Base-by-base conservation (phyloP, 92 coral and sea anemone genomes). In the Anthopleura xanthogrammica region DNA sequence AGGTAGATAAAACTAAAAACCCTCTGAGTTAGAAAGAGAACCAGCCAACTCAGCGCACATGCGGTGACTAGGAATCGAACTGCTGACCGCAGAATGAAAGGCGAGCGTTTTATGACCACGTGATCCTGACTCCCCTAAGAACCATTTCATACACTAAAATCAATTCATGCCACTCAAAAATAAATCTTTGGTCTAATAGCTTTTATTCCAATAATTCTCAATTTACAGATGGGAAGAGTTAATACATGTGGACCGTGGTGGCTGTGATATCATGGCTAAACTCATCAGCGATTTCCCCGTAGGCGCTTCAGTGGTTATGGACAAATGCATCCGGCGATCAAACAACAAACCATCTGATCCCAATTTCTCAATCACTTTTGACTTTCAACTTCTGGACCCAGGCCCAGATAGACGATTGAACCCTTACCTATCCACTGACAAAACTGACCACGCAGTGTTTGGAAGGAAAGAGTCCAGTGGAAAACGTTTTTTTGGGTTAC, bases 371-470 rank as follows among this genome's bases (percentile, higher is more conserved):
- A 86, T 94, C 64, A 88, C 85, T 19, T 92, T 93, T 62, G 98
- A 94, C 82, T 94, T 94, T 83, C 86, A 88, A 41, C 78, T 92
- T 55, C 89, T 94, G 24, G 98, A 94, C 80, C 94, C 98, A 83
- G 98, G 96, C 29, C 92, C 94, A 41, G 80, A 66, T 43, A 85
- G 89, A 55, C 39, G 22, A 52, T 66, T 79, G 81, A 85, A 83
- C n/a, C 81, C 91, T 6, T 24, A 55, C 20, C n/a, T 0, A 7
- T 17, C 22, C 7, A 57, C 10, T 17, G 16, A 7, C 75, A 36
- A 17, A 12, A 14, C 54, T 12, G 1, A 9, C 68, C 36, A 57
- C 43, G 52, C 72, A n/a, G 66, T 29, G 24, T 5, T 80, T 16
- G 41, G 42, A 41, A 80, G 56, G 19, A 80, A 60, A 5, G 52